phyloP scores from a whole-genome alignment of 2,113 vertebrate genomes.

The Alouatta palliata region DNA sequence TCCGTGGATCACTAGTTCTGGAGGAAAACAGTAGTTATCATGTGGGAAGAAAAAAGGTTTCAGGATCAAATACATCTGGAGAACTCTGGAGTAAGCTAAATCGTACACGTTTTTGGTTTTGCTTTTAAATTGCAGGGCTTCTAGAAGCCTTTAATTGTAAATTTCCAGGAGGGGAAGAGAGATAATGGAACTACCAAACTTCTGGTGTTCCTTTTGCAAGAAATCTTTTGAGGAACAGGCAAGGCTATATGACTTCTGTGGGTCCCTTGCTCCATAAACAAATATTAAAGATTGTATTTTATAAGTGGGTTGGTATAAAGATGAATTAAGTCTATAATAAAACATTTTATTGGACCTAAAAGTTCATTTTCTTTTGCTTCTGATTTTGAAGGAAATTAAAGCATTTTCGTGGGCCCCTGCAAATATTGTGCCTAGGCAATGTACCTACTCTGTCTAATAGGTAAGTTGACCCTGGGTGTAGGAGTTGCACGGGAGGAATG shows the following conservation, averaged over 20 bases:
- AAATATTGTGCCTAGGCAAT: background rate
- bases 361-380: background rate
- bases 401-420: background rate
- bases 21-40: background rate
- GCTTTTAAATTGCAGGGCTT: background rate
- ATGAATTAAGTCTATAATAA: background rate
- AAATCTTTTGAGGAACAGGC: background rate
- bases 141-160: conserved; percentile 1
- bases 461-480: background rate
- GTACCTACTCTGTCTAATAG: background rate
- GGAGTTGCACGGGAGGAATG: background rate
- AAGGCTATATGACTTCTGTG: background rate
- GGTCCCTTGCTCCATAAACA: background rate
- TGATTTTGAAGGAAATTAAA: background rate
- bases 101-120: background rate
- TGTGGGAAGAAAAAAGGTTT: background rate
- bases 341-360: conserved; percentile 4
- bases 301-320: background rate
- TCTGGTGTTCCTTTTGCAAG: background rate
- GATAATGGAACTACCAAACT: background rate
- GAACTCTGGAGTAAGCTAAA: background rate
- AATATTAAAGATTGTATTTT: background rate
- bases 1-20: background rate
- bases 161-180: conserved; percentile 4
- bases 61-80: background rate